phyloP scores from a whole-genome alignment of 2,797 vertebrate species.

The Nasua narica region DNA sequence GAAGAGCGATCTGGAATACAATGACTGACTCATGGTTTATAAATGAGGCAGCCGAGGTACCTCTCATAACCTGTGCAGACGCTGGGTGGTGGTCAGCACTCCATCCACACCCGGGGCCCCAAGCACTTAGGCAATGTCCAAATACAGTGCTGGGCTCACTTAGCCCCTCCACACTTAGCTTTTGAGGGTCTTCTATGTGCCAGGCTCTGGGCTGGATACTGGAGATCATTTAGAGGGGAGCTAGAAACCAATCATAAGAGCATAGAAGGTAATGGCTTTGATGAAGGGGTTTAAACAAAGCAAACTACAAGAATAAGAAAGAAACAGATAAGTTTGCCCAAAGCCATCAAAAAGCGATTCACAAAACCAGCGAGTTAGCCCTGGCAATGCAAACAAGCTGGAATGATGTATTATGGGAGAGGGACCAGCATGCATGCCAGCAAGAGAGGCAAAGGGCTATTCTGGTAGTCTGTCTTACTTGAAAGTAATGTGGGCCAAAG shows the following conservation, averaged over 20 bases:
- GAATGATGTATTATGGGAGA: too few species aligned
- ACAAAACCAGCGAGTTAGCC: not conserved
- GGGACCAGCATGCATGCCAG: too few species aligned
- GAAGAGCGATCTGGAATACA: constrained; percentile 35
- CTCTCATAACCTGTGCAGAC: not conserved
- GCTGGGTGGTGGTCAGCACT: not conserved
- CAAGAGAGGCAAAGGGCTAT: not conserved
- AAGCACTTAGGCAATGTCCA: not conserved
- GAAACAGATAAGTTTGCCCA: not conserved
- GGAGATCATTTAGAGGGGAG: not conserved
- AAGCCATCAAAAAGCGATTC: not conserved
- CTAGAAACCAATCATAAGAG: not conserved
- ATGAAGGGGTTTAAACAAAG: not conserved
- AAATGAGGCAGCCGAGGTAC: constrained; percentile 7
- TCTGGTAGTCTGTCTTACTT: not conserved
- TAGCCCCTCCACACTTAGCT: not conserved
- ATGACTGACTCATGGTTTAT: constrained; percentile 32
- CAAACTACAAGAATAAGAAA: not conserved
- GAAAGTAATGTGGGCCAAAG: not conserved
- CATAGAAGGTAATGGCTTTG: not conserved
- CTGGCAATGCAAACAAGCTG: not conserved
- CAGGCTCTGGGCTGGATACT: not conserved
- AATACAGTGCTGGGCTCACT: not conserved
- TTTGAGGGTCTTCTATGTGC: not conserved
- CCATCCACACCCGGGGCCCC: not conserved